Percentiles rank a stretch among this genome's conserved stretches.
Conservation (phyloP, 2,113 vertebrate species). For the Empidonax traillii region DNA sequence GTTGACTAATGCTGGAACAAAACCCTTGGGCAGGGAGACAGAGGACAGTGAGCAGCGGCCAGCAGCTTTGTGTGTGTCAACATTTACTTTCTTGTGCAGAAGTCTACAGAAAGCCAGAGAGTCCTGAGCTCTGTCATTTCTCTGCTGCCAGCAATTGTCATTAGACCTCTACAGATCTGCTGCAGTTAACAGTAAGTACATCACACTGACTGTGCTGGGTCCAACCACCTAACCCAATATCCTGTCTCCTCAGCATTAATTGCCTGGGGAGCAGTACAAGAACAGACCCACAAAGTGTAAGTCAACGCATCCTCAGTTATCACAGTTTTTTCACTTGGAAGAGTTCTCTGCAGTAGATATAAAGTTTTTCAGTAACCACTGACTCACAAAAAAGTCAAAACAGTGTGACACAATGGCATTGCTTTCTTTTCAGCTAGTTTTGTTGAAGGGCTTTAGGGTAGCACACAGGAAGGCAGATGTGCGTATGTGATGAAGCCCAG, state of each 20-base stretch:
- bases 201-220: background rate
- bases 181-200: background rate
- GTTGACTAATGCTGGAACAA: background rate
- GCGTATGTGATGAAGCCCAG: background rate
- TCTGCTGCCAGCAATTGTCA: background rate
- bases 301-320: background rate
- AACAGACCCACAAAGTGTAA: background rate
- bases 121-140: background rate
- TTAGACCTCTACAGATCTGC: background rate
- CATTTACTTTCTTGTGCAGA: background rate
- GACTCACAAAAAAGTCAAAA: background rate
- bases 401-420: background rate
- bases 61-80: background rate
- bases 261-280: background rate
- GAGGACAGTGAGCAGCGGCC: accelerated
- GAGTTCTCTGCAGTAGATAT: background rate
- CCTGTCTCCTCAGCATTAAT: background rate
- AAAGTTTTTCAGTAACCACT: background rate
- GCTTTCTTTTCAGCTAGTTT: background rate
- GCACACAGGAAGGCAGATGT: background rate
- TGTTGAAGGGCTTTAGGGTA: background rate
- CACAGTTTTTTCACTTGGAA: background rate
- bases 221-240: background rate
- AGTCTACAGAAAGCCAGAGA: background rate
- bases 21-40: background rate